These are phyloP conservation scores for Lottia gigantea DNA, from an alignment of 2,888 invertebrate species.

Conservation along the genomic window DNA sequence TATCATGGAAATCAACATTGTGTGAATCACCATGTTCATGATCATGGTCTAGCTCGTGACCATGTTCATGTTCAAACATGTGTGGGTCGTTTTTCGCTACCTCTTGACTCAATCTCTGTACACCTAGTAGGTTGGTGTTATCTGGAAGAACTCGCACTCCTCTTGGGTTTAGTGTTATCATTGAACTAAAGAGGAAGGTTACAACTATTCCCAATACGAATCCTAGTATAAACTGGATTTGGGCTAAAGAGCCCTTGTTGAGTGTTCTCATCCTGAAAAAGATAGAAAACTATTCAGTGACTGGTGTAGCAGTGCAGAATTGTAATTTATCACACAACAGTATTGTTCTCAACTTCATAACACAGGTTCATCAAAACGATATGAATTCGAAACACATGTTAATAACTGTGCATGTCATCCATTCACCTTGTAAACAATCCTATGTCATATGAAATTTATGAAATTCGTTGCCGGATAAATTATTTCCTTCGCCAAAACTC, in stretches of 20 bases:
- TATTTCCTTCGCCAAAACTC: too few species aligned
- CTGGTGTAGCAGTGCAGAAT: too few species aligned
- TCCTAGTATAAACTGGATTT: slow-evolving; percentile 1
- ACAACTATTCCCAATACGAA: background rate
- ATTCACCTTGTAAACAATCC: too few species aligned
- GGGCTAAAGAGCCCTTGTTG: background rate
- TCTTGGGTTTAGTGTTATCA: background rate
- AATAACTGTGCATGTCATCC: too few species aligned
- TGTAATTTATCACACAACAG: too few species aligned
- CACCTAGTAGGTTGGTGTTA: background rate
- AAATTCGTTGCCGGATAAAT: too few species aligned
- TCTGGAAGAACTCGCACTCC: background rate
- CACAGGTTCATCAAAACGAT: too few species aligned
- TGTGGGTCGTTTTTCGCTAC: background rate
- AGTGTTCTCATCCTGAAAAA: background rate
- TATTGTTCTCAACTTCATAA: too few species aligned
- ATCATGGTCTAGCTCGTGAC: background rate
- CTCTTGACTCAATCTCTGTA: background rate
- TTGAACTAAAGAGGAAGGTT: slow-evolving; percentile 5
- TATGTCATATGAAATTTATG: too few species aligned
- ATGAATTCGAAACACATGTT: too few species aligned
- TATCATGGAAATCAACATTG: slow-evolving; percentile 18
- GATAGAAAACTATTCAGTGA: background rate
- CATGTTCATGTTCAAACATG: background rate
- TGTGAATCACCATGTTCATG: background rate